These are phyloP conservation scores for Enchytraeus crypticus DNA, from an alignment of 2,888 invertebrate species.

Conservation along the genomic window DNA sequence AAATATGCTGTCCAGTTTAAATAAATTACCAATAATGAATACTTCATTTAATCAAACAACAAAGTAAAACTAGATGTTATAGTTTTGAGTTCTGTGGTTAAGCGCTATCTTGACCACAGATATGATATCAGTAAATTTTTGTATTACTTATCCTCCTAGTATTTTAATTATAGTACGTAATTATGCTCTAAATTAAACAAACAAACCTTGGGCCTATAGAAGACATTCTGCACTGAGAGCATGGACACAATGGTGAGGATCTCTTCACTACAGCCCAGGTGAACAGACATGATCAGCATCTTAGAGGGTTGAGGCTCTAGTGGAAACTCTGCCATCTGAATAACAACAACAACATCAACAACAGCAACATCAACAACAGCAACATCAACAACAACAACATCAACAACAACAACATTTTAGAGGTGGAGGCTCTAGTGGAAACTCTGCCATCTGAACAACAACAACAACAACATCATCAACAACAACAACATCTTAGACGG, in stretches of 20 bases:
- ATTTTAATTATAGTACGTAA: neutral
- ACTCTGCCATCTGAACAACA: conserved; percentile 99
- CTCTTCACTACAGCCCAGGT: conserved; percentile 93
- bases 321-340: conserved; percentile 97
- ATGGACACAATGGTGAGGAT: conserved; percentile 96
- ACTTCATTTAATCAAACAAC: conserved; percentile 33
- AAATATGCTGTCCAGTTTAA: too few relatives aligned
- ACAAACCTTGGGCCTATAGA: conserved; percentile 62
- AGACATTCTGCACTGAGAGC: conserved; percentile 97
- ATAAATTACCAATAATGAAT: too few relatives aligned
- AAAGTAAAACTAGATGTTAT: neutral
- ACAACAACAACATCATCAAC: too few relatives aligned
- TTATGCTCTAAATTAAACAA: neutral
- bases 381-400: too few relatives aligned
- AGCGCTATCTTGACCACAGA: too few relatives aligned
- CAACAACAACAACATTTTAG: conserved; percentile 98
- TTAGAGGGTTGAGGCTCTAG: conserved; percentile 95
- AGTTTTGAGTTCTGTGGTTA: neutral
- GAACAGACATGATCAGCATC: conserved; percentile 98
- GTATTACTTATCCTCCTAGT: neutral
- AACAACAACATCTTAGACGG: conserved; percentile 96
- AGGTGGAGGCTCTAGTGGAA: conserved; percentile 95
- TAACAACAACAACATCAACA: too few relatives aligned
- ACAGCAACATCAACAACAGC: too few relatives aligned
- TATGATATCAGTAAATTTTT: neutral